A percentile compares a stretch with the other conserved stretches of the same genome.
Evolutionary conservation across 2,888 invertebrate genomes (phyloP).

Genomic region (Hirtodrosophila duncani): DNA sequence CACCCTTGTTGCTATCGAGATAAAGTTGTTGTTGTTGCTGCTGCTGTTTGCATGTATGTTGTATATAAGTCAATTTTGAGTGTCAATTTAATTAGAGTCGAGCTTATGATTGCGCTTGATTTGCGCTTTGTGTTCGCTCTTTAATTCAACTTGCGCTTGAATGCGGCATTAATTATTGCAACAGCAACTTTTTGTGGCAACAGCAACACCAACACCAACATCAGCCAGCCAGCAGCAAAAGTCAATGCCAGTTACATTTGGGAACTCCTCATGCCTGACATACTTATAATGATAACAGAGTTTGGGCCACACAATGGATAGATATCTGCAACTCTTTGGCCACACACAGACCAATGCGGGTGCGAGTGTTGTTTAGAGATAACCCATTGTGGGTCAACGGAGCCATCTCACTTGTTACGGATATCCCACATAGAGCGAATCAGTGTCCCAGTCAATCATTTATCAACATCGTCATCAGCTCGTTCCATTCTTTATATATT

Average conservation of each 20-base stretch:
- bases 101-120: slow-evolving; percentile 35
- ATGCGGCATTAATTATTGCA: slow-evolving; percentile 61
- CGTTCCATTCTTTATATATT: too few species aligned
- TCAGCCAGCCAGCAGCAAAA: too few species aligned
- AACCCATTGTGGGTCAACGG: too few species aligned
- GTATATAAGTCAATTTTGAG: slow-evolving; percentile 35
- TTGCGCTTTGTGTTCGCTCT: slow-evolving; percentile 45
- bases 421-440: too few species aligned
- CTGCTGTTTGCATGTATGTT: slow-evolving; percentile 6
- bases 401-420: too few species aligned
- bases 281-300: neutral
- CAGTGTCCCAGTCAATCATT: too few species aligned
- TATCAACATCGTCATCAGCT: too few species aligned
- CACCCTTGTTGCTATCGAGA: slow-evolving; percentile 26
- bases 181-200: slow-evolving; percentile 18
- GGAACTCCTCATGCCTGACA: neutral
- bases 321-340: too few species aligned
- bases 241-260: too few species aligned
- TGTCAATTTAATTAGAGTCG: slow-evolving; percentile 59
- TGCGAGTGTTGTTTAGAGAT: too few species aligned
- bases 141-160: slow-evolving; percentile 46
- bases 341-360: too few species aligned
- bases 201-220: slow-evolving; percentile 22
- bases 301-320: too few species aligned
- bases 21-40: slow-evolving; percentile 28